These are phyloP conservation scores for Hydrolagus colliei DNA, from an alignment of 2,797 vertebrate genomes.

Conservation along the genomic window DNA sequence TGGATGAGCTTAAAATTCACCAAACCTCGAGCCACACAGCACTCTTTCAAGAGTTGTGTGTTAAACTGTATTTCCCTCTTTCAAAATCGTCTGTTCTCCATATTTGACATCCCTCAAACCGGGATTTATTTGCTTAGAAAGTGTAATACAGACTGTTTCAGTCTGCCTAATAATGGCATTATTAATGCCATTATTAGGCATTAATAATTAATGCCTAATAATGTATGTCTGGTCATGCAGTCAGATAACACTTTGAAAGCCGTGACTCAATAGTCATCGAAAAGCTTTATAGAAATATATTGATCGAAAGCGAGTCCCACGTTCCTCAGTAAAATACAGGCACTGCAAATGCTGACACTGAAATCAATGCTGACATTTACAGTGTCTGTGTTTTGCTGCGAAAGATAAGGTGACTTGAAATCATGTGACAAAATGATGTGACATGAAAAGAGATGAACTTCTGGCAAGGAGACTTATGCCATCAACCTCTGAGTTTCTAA, in stretches of 20 bases:
- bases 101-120: slow-evolving; percentile 1
- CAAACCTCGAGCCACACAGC: no score
- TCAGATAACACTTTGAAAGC: background rate
- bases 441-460: background rate
- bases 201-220: background rate
- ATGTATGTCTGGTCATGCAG: slow-evolving; percentile 6
- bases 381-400: background rate
- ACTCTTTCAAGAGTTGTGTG: background rate
- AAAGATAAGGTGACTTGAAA: background rate
- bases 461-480: background rate
- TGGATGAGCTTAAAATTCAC: no score
- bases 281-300: background rate
- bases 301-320: background rate
- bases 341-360: background rate
- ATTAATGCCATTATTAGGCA: no score
- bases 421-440: background rate
- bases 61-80: background rate
- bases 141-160: background rate
- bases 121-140: no score
- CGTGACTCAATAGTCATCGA: background rate
- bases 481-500: background rate
- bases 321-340: background rate
- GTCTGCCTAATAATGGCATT: background rate
- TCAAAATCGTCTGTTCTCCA: background rate
- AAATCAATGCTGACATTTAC: background rate